Evolutionary conservation across 2,113 vertebrate genomes (phyloP).

Genomic region (Terrapene triunguis): DNA sequence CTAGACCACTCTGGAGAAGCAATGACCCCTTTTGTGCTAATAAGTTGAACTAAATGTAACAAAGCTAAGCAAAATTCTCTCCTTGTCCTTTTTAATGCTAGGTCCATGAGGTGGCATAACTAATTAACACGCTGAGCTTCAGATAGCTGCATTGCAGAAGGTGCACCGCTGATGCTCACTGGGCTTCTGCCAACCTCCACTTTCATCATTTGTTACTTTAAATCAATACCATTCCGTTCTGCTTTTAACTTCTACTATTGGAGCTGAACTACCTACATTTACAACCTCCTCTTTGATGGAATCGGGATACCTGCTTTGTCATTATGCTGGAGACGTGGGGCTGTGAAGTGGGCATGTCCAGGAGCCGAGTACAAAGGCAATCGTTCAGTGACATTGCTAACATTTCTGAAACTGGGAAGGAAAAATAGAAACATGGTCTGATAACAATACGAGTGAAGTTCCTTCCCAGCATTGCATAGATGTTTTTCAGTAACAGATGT

Average conservation of each 20-base stretch:
- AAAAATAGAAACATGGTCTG: not conserved
- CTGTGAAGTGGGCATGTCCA: not conserved
- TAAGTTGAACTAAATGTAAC: accelerated
- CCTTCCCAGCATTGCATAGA: not conserved
- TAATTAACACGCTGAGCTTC: conserved; percentile 10
- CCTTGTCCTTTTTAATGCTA: not conserved
- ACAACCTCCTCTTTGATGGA: not conserved
- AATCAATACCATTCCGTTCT: not conserved
- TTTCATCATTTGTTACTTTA: not conserved
- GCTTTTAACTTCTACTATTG: not conserved
- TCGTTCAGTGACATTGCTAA: accelerated
- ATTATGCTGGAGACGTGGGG: not conserved
- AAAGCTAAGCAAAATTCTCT: not conserved
- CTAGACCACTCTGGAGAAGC: not conserved
- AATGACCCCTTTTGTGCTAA: not conserved
- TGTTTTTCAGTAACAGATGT: not conserved
- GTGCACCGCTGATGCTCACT: not conserved
- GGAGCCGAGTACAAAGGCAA: not conserved
- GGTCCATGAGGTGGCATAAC: not conserved
- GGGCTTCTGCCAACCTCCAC: not conserved
- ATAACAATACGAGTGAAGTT: not conserved
- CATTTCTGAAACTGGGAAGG: not conserved
- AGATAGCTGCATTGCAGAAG: not conserved
- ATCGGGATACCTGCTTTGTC: not conserved
- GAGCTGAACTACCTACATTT: not conserved